Evolutionary conservation across 2,113 vertebrate genomes (phyloP).

Genomic region (Onychorhynchus coronatus): DNA sequence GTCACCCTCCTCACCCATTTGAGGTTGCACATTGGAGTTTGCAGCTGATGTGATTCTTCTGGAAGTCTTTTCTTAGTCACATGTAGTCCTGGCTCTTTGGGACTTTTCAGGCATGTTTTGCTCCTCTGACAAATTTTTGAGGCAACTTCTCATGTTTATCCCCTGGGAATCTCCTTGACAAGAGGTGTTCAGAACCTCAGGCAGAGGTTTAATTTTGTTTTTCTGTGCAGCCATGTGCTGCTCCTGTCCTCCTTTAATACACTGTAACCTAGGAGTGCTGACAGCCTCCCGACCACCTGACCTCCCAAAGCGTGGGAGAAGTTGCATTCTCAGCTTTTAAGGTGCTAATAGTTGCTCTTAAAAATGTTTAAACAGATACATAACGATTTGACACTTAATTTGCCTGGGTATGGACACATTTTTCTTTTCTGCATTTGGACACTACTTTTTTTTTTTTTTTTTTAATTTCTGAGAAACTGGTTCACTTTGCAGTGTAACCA

Average conservation of each 20-base stretch:
- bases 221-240: neutral
- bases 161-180: neutral
- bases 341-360: neutral
- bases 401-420: neutral
- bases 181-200: rapidly evolving
- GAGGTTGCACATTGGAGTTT: neutral
- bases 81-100: rapidly evolving
- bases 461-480: neutral
- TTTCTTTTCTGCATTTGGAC: neutral
- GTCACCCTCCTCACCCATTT: neutral
- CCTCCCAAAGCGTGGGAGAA: neutral
- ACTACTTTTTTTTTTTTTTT: neutral
- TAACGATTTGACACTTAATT: neutral
- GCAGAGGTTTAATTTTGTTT: neutral
- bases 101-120: neutral
- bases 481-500: neutral
- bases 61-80: neutral
- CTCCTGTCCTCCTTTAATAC: neutral
- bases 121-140: neutral
- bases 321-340: neutral
- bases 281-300: neutral
- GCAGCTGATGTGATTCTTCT: neutral
- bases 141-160: neutral
- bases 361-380: neutral
- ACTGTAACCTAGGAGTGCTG: neutral